Evolutionary conservation across 2,113 vertebrate genomes (phyloP), one percentile per base, ranked within the genome.

Genomic region (Paracanthobrama guichenoti): DNA sequence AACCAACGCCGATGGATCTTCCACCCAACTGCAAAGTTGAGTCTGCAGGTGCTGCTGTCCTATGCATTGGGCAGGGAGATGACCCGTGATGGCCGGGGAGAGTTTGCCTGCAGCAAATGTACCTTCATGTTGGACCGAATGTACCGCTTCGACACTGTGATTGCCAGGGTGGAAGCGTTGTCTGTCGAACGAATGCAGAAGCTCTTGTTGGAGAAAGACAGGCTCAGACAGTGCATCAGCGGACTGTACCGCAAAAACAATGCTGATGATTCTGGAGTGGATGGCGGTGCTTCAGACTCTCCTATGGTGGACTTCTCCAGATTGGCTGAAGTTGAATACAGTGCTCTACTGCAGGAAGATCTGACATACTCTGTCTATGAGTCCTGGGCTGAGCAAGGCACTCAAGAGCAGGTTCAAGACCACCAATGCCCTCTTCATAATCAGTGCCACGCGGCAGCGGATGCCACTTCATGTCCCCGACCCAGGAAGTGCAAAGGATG

Each of bases 1-100:
- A 98, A 97, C 91, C 98, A 99, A 91, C 93, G 98, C n/a, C 92
- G 97, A 91, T 99, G 98, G 98, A 97, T 99, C 91, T 99, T 99
- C 89, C 97, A 99, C 90, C 95, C 96, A 0, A 90, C 96, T 0
- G 91, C 96, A 89, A 97, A 96, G 91, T 95, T 97, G 86, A 98
- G 96, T 88, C 93, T 99, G 59, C 97, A 98, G 91, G 96, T 97
- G 82, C 93, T 99, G 89, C 95, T 99, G 6, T 97, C 98, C 24
- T 96, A 98, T 5, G 97, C 96, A 3, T 88, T 99, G 80, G 96
- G 98, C 50, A 91, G 79, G 72, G 97, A 97, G 89, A 90, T 98
- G 83, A 89, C 91, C 85, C 95, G 98, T 13, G 97, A 98, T 1
- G 98, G 98, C 87, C 93, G 91, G 22, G 95, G 93, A n/a, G 97